Conservation (phyloP, 2,888 invertebrate species). For the Peribatodes rhomboidaria region DNA sequence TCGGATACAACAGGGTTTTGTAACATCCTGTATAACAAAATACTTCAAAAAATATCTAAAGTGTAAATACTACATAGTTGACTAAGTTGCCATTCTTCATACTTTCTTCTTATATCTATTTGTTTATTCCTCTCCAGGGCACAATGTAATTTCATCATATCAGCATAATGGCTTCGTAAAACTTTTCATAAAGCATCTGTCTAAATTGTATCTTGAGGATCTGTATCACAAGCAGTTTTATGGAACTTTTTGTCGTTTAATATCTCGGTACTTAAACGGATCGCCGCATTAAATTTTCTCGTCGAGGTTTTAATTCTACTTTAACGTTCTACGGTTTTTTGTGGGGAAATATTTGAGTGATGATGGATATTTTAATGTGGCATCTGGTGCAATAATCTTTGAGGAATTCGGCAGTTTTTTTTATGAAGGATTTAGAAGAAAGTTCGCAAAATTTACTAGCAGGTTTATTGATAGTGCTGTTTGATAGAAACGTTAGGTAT, state of each 20-base stretch:
- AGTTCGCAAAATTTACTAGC: too few species aligned
- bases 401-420: not conserved
- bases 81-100: not conserved
- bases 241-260: constrained; percentile 49
- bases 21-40: too few species aligned
- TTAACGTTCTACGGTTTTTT: constrained; percentile 18
- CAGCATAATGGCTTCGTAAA: constrained; percentile 37
- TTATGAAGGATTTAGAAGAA: too few species aligned
- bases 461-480: too few species aligned
- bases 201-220: constrained; percentile 41
- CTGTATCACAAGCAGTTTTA: constrained; percentile 42
- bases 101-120: constrained; percentile 9
- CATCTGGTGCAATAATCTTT: not conserved
- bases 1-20: too few species aligned
- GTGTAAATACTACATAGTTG: too few species aligned
- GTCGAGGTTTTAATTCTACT: constrained; percentile 33
- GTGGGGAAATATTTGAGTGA: constrained; percentile 9
- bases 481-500: too few species aligned
- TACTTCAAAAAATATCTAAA: too few species aligned
- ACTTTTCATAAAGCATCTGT: constrained; percentile 45
- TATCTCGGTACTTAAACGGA: constrained; percentile 46
- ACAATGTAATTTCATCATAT: constrained; percentile 37
- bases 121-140: constrained; percentile 20
- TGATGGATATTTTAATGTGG: not conserved
- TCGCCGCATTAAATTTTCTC: constrained; percentile 40